These are phyloP conservation scores for Excalfactoria chinensis DNA, from an alignment of 2,113 vertebrate species.

Conservation along the genomic window DNA sequence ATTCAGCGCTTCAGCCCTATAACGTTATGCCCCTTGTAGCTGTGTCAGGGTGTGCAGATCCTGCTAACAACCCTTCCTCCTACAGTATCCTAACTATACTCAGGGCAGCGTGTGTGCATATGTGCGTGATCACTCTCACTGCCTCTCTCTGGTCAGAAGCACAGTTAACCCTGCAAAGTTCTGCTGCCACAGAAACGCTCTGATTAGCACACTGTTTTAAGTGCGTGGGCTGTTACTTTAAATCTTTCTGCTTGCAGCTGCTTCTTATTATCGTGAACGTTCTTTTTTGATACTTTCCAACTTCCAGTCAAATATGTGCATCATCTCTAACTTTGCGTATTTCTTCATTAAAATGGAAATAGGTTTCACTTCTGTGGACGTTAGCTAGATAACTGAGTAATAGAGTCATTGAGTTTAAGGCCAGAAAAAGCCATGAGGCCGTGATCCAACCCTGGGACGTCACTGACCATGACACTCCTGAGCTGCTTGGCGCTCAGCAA, in stretches of 20 bases:
- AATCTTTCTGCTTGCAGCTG: conserved; percentile 26
- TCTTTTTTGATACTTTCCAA: conserved; percentile 34
- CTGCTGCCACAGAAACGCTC: background rate
- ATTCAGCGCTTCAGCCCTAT: background rate
- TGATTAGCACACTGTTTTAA: fast-evolving
- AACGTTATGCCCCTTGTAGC: background rate
- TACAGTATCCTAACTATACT: fast-evolving
- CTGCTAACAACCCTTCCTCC: background rate
- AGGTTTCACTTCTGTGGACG: conserved; percentile 2
- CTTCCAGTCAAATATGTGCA: background rate
- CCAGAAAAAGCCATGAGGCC: background rate
- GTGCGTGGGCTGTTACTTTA: conserved; percentile 7
- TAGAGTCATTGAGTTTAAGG: background rate
- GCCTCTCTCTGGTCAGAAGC: background rate
- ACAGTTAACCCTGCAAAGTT: conserved; percentile 51
- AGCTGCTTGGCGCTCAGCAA: background rate
- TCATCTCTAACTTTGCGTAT: background rate
- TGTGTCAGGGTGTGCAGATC: background rate
- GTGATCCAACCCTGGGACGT: background rate
- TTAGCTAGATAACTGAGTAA: background rate
- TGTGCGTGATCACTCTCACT: fast-evolving
- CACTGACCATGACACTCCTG: background rate
- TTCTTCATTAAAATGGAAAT: conserved; percentile 33
- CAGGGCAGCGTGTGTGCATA: background rate
- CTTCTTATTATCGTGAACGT: background rate